Conservation (phyloP, 2,797 vertebrate species). For the Sparus aurata region DNA sequence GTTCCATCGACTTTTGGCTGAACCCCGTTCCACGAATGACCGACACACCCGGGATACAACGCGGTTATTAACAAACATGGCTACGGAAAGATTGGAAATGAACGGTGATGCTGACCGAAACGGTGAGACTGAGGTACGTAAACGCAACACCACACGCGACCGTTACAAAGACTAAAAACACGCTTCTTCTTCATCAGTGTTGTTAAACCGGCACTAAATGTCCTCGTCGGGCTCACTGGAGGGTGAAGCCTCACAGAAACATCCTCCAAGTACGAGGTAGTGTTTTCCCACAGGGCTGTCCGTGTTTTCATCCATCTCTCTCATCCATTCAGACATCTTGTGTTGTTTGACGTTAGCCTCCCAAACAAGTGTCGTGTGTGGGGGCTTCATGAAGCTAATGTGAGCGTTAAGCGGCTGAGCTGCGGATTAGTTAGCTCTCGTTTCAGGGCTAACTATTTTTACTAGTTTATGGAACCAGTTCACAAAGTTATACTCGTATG, state of each 20-base stretch:
- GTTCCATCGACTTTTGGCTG: not conserved
- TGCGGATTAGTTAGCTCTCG: not conserved
- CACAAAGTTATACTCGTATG: not conserved
- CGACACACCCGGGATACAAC: not conserved
- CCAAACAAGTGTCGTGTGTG: not conserved
- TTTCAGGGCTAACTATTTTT: not conserved
- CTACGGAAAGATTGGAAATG: constrained; percentile 78
- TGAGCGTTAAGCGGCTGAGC: not conserved
- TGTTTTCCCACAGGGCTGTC: too few relatives aligned
- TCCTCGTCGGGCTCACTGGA: not conserved
- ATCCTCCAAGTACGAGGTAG: too few relatives aligned
- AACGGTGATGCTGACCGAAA: constrained; percentile 70
- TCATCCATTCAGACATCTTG: not conserved
- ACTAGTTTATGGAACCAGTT: not conserved
- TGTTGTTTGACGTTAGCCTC: not conserved
- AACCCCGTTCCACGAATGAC: not conserved
- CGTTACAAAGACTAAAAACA: not conserved
- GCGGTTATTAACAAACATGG: constrained; percentile 56
- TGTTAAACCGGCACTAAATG: not conserved
- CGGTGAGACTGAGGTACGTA: constrained; percentile 74
- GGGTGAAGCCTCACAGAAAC: not conserved
- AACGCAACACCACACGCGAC: not conserved
- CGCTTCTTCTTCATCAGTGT: not conserved
- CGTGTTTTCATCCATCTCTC: not conserved
- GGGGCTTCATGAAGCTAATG: not conserved